A percentile compares a stretch with the other conserved stretches of the same genome.
Conservation (phyloP, 2,113 vertebrate species). For the Hyla sarda region DNA sequence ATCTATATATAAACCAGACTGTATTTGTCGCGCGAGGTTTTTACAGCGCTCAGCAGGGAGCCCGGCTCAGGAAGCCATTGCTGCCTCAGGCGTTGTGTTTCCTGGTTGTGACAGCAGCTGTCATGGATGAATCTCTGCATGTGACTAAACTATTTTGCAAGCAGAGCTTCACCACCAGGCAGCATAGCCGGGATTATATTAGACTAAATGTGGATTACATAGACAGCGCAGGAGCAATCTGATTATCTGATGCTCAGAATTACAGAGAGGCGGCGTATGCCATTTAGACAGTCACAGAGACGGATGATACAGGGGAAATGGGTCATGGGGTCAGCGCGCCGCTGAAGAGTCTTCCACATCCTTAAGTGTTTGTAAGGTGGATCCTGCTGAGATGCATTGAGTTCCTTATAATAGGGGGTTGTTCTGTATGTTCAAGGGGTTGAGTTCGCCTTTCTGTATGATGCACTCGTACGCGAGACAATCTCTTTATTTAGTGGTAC, state of each 20-base stretch:
- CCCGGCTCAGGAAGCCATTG: neutral
- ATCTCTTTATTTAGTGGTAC: neutral
- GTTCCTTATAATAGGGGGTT: neutral
- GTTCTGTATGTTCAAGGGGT: neutral
- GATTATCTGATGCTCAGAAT: conserved; percentile 28
- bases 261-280: conserved; percentile 1
- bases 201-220: conserved; percentile 48
- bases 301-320: neutral
- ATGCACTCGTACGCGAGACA: neutral
- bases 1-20: conserved; percentile 16
- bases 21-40: neutral
- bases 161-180: neutral
- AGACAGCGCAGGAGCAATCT: conserved; percentile 10
- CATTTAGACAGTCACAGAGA: neutral
- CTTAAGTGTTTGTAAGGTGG: neutral
- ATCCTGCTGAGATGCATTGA: neutral
- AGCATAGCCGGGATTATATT: conserved; percentile 16
- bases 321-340: neutral
- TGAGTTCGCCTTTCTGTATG: neutral
- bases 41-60: conserved; percentile 28
- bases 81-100: conserved; percentile 34
- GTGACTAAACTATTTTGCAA: conserved; percentile 20
- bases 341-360: neutral
- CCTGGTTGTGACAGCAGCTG: conserved; percentile 42
- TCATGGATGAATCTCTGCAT: conserved; percentile 42